A percentile compares a stretch with the other conserved stretches of the same genome.
Conservation (phyloP, 2,113 vertebrate genomes). For the rat (Rattus norvegicus) region DNA sequence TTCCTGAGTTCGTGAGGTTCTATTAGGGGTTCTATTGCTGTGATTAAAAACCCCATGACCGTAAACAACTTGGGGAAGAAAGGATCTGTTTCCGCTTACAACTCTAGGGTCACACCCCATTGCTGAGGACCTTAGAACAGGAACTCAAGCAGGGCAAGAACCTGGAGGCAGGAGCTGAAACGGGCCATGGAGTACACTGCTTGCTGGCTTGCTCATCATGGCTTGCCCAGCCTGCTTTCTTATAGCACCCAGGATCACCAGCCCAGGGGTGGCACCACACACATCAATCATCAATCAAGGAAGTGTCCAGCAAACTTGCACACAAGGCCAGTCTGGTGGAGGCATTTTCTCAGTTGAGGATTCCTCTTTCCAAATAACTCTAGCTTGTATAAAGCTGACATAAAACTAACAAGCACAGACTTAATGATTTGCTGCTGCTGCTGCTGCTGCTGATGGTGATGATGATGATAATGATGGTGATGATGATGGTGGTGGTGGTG, state of each 20-base stretch:
- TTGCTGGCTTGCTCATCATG: not conserved
- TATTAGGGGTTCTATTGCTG: not conserved
- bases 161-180: not conserved
- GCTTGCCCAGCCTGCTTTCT: not conserved
- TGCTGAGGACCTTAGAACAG: not conserved
- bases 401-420: not conserved
- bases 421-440: not conserved
- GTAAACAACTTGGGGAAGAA: not conserved
- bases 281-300: not conserved
- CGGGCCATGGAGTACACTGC: not conserved
- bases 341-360: not conserved
- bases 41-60: not conserved
- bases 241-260: not conserved
- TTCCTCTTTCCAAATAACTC: not conserved
- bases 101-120: not conserved
- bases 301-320: not conserved
- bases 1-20: not conserved
- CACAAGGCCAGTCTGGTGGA: not conserved
- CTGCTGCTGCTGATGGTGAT: not conserved
- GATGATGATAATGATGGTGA: no score
- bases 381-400: not conserved
- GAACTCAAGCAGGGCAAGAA: not conserved
- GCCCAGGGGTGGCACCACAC: not conserved
- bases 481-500: no score
- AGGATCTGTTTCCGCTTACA: not conserved